phyloP scores from a whole-genome alignment of 2,888 invertebrate species.

The Lasius fuliginosus region DNA sequence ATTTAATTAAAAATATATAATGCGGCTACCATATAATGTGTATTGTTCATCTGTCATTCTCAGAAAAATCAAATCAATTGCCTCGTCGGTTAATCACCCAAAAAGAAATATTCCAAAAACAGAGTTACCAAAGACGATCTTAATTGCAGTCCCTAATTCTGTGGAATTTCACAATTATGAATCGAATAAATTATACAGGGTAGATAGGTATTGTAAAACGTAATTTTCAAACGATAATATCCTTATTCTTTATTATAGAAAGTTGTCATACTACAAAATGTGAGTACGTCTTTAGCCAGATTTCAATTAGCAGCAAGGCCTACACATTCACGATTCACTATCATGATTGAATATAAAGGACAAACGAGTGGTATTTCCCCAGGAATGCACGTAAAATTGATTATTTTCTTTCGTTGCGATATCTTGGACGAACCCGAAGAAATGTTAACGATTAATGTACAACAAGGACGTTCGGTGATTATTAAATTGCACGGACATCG shows the following conservation, averaged over 20 bases:
- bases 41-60: not conserved
- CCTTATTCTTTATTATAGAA: conserved; percentile 62
- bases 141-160: conserved; percentile 78
- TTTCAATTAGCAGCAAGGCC: conserved; percentile 80
- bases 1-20: not conserved
- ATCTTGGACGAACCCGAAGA: conserved; percentile 81
- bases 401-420: conserved; percentile 82
- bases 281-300: conserved; percentile 71
- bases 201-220: conserved; percentile 64
- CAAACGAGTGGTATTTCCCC: conserved; percentile 81
- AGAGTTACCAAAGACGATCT: conserved; percentile 65
- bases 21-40: not conserved
- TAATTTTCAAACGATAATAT: conserved; percentile 2
- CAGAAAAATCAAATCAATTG: conserved; percentile 1
- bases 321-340: conserved; percentile 78
- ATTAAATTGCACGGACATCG: conserved; percentile 81
- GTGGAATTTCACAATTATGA: conserved; percentile 85
- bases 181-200: conserved; percentile 81
- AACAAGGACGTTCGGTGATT: conserved; percentile 78
- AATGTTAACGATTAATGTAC: conserved; percentile 80
- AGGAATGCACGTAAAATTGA: conserved; percentile 84
- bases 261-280: conserved; percentile 68
- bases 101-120: conserved; percentile 67
- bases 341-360: conserved; percentile 72
- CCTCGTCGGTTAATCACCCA: not conserved